Conservation (phyloP, 2,888 invertebrate genomes). For the Pseudeuparius sepicola region DNA sequence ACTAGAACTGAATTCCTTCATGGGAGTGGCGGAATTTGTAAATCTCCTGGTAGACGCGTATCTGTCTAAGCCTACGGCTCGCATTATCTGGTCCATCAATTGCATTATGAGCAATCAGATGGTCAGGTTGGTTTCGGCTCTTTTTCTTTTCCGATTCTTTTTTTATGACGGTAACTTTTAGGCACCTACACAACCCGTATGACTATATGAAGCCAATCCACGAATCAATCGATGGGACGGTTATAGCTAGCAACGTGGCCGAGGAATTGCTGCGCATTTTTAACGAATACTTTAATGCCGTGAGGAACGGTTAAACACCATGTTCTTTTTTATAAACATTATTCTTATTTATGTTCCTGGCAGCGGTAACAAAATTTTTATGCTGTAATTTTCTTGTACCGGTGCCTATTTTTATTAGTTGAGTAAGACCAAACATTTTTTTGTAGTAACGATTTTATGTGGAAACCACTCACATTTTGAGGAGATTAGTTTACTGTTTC, state of each 20-base stretch:
- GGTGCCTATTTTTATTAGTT: too few species aligned
- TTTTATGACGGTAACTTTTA: too few species aligned
- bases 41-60: slow-evolving; percentile 11
- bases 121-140: too few species aligned
- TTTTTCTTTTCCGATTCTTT: too few species aligned
- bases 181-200: slow-evolving; percentile 26
- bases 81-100: slow-evolving; percentile 22
- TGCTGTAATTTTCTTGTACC: too few species aligned
- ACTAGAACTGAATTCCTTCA: slow-evolving; percentile 35
- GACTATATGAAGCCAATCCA: slow-evolving; percentile 24
- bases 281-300: slow-evolving; percentile 7
- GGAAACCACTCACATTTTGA: too few species aligned
- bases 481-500: too few species aligned
- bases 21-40: slow-evolving; percentile 22
- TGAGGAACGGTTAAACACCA: not conserved
- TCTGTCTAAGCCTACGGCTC: slow-evolving; percentile 21
- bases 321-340: not conserved
- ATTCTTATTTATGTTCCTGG: slow-evolving; percentile 2
- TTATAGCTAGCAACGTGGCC: slow-evolving; percentile 23
- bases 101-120: too few species aligned
- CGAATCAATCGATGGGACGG: slow-evolving; percentile 25
- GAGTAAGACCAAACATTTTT: too few species aligned
- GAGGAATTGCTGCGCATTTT: slow-evolving; percentile 23
- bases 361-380: too few species aligned
- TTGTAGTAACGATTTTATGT: too few species aligned